Conservation (phyloP, 2,888 invertebrate species). For the Chouioia cunea region DNA sequence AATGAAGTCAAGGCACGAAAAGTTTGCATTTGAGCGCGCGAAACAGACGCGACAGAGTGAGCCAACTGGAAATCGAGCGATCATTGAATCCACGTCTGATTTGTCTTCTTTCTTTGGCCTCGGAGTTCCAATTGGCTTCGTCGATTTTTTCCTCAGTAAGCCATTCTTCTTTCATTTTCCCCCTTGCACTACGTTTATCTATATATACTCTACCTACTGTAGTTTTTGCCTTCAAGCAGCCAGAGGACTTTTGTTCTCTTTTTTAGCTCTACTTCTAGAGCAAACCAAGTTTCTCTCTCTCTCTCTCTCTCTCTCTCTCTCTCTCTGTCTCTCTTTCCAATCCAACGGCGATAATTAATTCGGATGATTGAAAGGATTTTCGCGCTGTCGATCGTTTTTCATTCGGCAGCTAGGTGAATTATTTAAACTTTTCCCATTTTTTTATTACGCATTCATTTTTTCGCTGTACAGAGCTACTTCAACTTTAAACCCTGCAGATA, state of each 20-base stretch:
- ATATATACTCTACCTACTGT: conserved; percentile 4
- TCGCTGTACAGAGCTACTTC: no score
- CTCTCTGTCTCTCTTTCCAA: conserved; percentile 50
- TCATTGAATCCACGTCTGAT: conserved; percentile 29
- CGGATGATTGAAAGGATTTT: conserved; percentile 59
- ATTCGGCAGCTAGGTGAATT: conserved; percentile 37
- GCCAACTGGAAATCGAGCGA: conserved; percentile 41
- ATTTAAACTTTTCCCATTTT: no score
- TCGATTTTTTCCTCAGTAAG: conserved; percentile 30
- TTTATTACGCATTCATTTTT: no score
- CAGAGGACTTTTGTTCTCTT: no score
- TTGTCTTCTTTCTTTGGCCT: not conserved
- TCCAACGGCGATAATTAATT: conserved; percentile 60
- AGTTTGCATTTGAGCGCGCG: conserved; percentile 33
- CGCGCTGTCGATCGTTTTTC: conserved; percentile 58
- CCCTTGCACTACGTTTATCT: not conserved
- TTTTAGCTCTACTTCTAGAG: no score
- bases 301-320: not conserved
- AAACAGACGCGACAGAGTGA: conserved; percentile 17
- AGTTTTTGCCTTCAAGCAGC: not conserved
- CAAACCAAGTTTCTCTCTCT: not conserved
- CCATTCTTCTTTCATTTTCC: conserved; percentile 31
- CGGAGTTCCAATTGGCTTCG: conserved; percentile 25
- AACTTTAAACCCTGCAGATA: no score
- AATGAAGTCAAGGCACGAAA: conserved; percentile 29